These are phyloP conservation scores for Aix galericulata DNA, from an alignment of 2,113 vertebrate species.

Conservation along the genomic window DNA sequence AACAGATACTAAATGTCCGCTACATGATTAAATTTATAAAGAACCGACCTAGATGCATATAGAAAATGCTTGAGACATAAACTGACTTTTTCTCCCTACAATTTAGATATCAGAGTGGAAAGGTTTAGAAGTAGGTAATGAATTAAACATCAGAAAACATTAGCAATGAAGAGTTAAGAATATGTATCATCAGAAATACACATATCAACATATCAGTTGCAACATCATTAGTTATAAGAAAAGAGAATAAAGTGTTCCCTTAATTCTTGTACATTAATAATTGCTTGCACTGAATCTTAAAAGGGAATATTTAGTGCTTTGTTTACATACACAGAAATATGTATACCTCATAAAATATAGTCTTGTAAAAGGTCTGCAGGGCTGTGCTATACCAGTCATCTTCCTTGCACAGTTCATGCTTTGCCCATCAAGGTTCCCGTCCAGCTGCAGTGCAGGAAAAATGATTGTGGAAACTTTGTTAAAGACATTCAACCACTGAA, in stretches of 20 bases:
- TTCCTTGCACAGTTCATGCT: not conserved
- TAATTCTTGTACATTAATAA: not conserved
- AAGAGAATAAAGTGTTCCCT: not conserved
- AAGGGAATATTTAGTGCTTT: not conserved
- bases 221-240: not conserved
- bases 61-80: not conserved
- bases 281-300: not conserved
- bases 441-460: not conserved
- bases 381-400: accelerated
- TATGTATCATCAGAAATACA: not conserved
- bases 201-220: not conserved
- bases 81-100: not conserved
- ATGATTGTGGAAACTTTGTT: constrained; percentile 4
- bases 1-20: not conserved
- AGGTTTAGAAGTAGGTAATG: not conserved
- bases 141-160: not conserved
- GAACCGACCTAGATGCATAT: not conserved
- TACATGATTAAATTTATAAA: not conserved
- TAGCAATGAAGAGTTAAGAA: not conserved
- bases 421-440: not conserved
- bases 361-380: not conserved
- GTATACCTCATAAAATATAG: not conserved
- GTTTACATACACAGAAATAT: not conserved
- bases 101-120: not conserved
- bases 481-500: not conserved